Base-by-base conservation (phyloP, 1,140 invertebrate genomes). In the Zophobas morio region DNA sequence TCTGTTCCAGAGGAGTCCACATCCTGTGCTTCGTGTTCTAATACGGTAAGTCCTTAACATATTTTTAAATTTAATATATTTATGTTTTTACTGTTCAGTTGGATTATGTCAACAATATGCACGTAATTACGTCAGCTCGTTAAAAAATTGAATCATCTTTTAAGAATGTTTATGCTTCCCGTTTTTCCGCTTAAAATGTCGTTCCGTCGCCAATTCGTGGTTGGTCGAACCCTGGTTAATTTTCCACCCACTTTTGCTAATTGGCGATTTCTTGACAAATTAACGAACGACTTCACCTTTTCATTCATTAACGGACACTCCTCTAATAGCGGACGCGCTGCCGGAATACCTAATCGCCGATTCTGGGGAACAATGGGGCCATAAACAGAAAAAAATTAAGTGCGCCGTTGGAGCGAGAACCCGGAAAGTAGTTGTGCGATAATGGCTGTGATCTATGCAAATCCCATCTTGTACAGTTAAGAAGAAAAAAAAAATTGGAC, bases 111-210 rank as follows among this genome's bases (percentile, higher is more conserved):
- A 66, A 66, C 60, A 66, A 66, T 66, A 51, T 66, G 60, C 20
- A 60, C 56, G 56, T 66, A 66, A 66, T 66, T 66, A 42, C 60
- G 60, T 66, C 60, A 66, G 36, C 60, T 66, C 42, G 60, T 66
- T 66, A 66, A 66, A 20, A 66, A 66, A 66, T 42, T 66, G 60
- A 66, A 66, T 66, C 60, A 66, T 40, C 60, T 8, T 40, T 66
- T 66, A 66, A 66, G 60, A 66, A 66, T 66, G 60, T 66, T 51
- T 51, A 20, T 46, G 42, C 49, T 51, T 51, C 49, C 49, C n/a
- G 6, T 51, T 51, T 51, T 51, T 20, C 20, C 20, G 20, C 20
- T 20, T 4, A 46, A 46, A 46, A 6, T 51, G 20, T 51, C 20
- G 49, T 51, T 20, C 20, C 20, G 42, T 46, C 49, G 6, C 4